Evolutionary conservation across 2,113 vertebrate genomes (phyloP), one percentile per base, ranked within the genome.

Genomic region (Otocyon megalotis): DNA sequence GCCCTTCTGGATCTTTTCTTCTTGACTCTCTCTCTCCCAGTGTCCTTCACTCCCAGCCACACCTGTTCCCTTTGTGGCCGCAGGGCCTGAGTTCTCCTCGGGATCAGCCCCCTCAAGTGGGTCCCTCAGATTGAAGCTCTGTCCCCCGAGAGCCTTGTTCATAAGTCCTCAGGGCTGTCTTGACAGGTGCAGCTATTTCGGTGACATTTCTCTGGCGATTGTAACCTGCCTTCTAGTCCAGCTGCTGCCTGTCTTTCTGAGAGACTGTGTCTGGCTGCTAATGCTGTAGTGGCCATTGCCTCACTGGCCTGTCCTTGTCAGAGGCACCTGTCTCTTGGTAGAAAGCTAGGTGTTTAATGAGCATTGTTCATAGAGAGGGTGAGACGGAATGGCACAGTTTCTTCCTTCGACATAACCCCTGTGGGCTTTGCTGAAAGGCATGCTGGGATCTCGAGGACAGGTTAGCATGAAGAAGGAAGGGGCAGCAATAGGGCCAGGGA

Each of bases 1-100:
- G 93, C 60, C 35, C 65, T 87, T 96, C 81, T 90, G 85, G 92
- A 76, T 97, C 90, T 94, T 97, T 81, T 58, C 85, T 96, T 92
- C 81, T 92, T 96, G 43, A 58, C 58, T 92, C 16, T 43, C 53
- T 95, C 63, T 93, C 24, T 92, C 35, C n/a, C 15, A 72, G 69
- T 26, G 77, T 83, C 90, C 71, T 92, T 96, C 50, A 82, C 71
- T 97, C 37, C 53, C 76, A 56, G 58, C 65, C 74, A 79, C 88
- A 82, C 84, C 80, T 96, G 82, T 15, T 83, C 54, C 43, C 79
- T 90, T 81, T 92, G 94, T 89, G 93, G 37, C 80, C 0, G 0
- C 50, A 50, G n/a, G 37, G 76, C 53, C 24, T 32, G 53, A 84
- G 37, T 93, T 93, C 72, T 82, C 35, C 37, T 92, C 5, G 9